A percentile compares a stretch with the other conserved stretches of the same genome.
These are phyloP conservation scores for Hemichromis elongatus DNA, from an alignment of 2,113 vertebrate genomes.

Conservation along the genomic window DNA sequence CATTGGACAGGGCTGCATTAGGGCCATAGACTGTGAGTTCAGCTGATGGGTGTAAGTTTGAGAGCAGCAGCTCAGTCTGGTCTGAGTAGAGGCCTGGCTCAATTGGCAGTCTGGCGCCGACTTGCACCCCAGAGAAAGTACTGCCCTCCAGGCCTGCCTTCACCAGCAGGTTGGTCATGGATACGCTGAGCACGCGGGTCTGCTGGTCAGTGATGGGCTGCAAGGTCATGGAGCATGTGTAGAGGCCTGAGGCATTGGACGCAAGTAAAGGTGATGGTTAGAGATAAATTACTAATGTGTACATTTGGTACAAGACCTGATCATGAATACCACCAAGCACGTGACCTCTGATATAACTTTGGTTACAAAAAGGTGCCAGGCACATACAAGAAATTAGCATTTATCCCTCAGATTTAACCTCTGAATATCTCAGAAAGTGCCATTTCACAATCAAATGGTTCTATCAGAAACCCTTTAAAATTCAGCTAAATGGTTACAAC, in stretches of 20 bases:
- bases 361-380: background rate
- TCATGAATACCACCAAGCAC: background rate
- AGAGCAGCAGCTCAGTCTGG: constrained; percentile 83
- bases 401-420: background rate
- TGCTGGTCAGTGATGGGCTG: constrained; percentile 80
- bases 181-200: constrained; percentile 76
- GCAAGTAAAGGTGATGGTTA: background rate
- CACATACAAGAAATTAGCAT: background rate
- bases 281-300: background rate
- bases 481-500: constrained; percentile 5
- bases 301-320: background rate
- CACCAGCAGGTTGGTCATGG: constrained; percentile 73
- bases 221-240: constrained; percentile 80
- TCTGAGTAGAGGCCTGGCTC: constrained; percentile 83
- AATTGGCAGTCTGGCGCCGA: constrained; percentile 74
- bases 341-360: background rate
- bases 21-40: constrained; percentile 85
- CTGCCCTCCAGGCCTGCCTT: constrained; percentile 67
- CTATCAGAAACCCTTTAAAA: background rate
- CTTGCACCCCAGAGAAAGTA: constrained; percentile 63
- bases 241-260: constrained; percentile 74
- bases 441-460: constrained; percentile 11
- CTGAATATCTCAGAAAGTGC: background rate
- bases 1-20: constrained; percentile 70
- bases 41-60: constrained; percentile 73